Base-by-base conservation (phyloP, 2,113 vertebrate genomes). In the Perca schrenkii region DNA sequence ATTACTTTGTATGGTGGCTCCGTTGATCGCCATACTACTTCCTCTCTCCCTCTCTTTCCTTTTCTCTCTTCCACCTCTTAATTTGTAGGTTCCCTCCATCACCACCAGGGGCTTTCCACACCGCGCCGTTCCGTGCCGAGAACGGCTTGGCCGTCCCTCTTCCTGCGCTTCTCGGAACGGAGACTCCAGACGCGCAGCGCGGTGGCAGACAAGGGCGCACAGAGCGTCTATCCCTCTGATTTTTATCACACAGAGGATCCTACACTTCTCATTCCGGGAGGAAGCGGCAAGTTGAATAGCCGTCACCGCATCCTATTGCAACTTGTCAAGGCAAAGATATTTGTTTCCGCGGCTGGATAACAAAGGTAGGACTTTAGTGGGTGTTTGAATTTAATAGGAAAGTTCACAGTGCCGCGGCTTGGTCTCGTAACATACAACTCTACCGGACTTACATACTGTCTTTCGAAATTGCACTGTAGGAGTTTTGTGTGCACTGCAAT, bases 81-180 rank as follows among this genome's bases (percentile, higher is more conserved):
- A 81, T 60, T 57, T 76, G 84, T 72, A 89, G 63, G 19, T 92
- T 89, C 93, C 83, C 86, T 81, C 79, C 84, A 75, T 90, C 91
- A 71, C 94, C 94, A 94, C 92, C 85, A 95, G 94, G 93, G 94
- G 94, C 93, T 92, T 93, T 88, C 85, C 87, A 83, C 76, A 82
- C 87, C 82, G 77, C 74, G 36, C 80, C 53, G 84, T 73, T 61
- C 82, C 22, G 84, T 75, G 64, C 82, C 17, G 84, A 77, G 58
- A 65, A 74, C 74, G 64, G 79, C 68, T 84, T 28, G 43, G 65
- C 31, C 53, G 56, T 84, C 74, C 65, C 62, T 85, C 65, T 79
- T 79, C 43, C 71, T 64, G 86, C 85, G 85, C 88, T 86, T 19
- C 31, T 88, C 80, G 17, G 61, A 80, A 58, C 79, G 74, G 88